These are phyloP conservation scores for Glyptemys insculpta DNA, from an alignment of 2,797 vertebrate genomes.

Conservation along the genomic window DNA sequence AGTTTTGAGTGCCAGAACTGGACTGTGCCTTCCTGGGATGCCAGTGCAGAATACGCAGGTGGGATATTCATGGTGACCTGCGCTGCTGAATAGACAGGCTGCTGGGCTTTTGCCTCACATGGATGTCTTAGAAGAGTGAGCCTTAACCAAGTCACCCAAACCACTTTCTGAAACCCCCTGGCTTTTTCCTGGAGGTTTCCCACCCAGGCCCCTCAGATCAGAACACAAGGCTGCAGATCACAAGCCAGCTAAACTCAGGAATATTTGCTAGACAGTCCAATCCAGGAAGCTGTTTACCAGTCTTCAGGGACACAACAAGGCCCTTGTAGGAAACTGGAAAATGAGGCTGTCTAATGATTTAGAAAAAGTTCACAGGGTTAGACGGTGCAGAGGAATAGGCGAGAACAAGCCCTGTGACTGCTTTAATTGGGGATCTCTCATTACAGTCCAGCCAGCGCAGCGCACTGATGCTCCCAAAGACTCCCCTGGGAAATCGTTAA, in stretches of 20 bases:
- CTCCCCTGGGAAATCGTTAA: background rate
- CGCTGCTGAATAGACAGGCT: background rate
- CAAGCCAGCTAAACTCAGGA: background rate
- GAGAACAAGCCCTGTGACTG: background rate
- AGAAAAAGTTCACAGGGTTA: background rate
- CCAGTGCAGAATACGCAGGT: background rate
- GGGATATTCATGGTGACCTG: background rate
- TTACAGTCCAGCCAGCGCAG: background rate
- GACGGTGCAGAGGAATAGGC: background rate
- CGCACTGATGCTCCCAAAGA: background rate
- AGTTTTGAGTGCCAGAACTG: background rate
- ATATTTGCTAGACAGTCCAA: background rate
- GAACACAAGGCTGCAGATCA: background rate
- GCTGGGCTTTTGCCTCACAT: background rate
- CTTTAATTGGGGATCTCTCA: background rate
- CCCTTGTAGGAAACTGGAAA: background rate
- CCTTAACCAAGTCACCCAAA: background rate
- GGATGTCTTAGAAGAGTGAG: background rate
- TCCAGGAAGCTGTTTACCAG: background rate
- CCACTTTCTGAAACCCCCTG: background rate
- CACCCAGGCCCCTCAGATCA: background rate
- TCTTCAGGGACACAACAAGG: background rate
- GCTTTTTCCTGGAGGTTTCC: background rate
- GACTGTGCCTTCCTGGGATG: background rate
- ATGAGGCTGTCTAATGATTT: background rate